Evolutionary conservation across 2,888 invertebrate species (phyloP).

Genomic region (Xylota segnis): DNA sequence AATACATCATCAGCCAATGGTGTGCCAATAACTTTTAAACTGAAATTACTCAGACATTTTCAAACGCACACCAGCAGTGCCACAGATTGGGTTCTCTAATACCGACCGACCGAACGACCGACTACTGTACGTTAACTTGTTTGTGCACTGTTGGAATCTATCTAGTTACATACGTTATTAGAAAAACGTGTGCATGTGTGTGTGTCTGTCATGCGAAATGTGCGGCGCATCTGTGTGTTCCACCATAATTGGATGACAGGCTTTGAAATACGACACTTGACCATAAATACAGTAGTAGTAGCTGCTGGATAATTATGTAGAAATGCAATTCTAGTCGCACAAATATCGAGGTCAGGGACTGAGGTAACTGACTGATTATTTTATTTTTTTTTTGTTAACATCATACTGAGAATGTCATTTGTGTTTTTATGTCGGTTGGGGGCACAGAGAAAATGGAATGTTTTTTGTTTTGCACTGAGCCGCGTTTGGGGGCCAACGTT

Average conservation of each 20-base stretch:
- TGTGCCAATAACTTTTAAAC: background rate
- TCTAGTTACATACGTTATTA: constrained; percentile 1
- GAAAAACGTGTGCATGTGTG: background rate
- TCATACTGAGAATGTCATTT: constrained; percentile 4
- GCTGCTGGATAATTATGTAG: constrained; percentile 11
- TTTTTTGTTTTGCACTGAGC: background rate
- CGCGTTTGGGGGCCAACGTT: background rate
- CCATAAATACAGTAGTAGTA: background rate
- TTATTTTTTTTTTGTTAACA: too few relatives aligned
- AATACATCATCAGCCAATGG: constrained; percentile 16
- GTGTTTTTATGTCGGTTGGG: background rate
- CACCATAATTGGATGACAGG: constrained; percentile 36
- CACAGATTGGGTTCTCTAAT: background rate
- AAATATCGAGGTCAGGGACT: constrained; percentile 23
- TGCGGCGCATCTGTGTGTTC: constrained; percentile 22
- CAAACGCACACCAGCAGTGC: constrained; percentile 16
- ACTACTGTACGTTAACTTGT: background rate
- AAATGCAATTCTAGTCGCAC: constrained; percentile 32
- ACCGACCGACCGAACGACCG: background rate
- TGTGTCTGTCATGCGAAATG: constrained; percentile 5
- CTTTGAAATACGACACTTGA: constrained; percentile 16
- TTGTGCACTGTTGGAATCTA: background rate
- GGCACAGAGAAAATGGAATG: background rate
- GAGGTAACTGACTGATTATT: constrained; percentile 17
- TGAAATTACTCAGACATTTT: constrained; percentile 21